Percentiles rank a stretch among this genome's conserved stretches.
phyloP scores from a whole-genome alignment of 2,797 vertebrate species.

The Synanceia verrucosa region DNA sequence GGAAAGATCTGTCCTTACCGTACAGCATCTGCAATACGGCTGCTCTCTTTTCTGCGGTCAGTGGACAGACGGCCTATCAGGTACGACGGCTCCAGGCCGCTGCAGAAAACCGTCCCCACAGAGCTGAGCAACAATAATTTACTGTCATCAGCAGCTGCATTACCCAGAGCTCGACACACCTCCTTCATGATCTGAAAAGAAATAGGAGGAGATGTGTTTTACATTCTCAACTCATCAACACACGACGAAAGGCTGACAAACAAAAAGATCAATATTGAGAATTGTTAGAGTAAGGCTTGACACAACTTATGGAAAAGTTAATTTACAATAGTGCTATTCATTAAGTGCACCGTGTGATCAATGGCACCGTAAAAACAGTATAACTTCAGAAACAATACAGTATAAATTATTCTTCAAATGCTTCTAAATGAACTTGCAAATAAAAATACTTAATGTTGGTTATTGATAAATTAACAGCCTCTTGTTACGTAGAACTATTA shows the following conservation, averaged over 20 bases:
- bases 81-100: slow-evolving; percentile 96
- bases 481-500: not conserved
- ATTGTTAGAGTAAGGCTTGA: not conserved
- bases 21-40: slow-evolving; percentile 94
- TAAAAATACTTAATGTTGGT: not conserved
- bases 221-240: slow-evolving; percentile 1
- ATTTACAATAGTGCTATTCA: not conserved
- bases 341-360: not conserved
- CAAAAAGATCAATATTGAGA: slow-evolving; percentile 9
- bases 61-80: slow-evolving; percentile 95
- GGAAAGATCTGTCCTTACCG: slow-evolving; percentile 81
- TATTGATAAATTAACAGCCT: not conserved
- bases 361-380: too few relatives aligned
- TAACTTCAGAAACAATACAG: not conserved
- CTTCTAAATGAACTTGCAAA: not conserved
- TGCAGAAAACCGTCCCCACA: slow-evolving; percentile 96
- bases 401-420: not conserved
- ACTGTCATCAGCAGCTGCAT: slow-evolving; percentile 94
- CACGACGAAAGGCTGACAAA: not conserved
- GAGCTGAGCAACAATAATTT: slow-evolving; percentile 95
- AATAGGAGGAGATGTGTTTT: not conserved
- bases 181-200: slow-evolving; percentile 95
- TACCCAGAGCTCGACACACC: slow-evolving; percentile 92
- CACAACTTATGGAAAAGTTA: slow-evolving; percentile 1
- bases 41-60: slow-evolving; percentile 96